Percentiles rank a stretch among this genome's conserved stretches.
phyloP scores from a whole-genome alignment of 2,797 vertebrate genomes.

The Paguma larvata region DNA sequence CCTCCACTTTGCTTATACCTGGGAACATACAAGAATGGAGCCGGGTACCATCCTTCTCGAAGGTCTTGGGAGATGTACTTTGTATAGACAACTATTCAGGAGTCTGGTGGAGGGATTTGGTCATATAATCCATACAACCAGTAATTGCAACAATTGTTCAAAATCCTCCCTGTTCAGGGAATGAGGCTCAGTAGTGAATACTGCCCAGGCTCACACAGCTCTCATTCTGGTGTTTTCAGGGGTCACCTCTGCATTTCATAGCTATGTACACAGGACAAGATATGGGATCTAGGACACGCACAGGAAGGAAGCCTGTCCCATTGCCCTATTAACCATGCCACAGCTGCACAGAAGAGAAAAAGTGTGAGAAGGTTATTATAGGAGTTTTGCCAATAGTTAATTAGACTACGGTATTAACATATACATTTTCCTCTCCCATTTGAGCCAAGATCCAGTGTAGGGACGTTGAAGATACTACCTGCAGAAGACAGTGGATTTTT shows the following conservation, averaged over 20 bases:
- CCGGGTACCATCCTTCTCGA: neutral
- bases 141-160: neutral
- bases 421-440: constrained; percentile 14
- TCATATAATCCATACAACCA: neutral
- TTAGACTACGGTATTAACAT: constrained; percentile 22
- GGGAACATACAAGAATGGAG: neutral
- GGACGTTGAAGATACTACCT: neutral
- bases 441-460: constrained; percentile 28
- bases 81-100: neutral
- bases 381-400: constrained; percentile 5
- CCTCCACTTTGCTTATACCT: neutral
- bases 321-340: neutral
- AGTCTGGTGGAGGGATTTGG: neutral
- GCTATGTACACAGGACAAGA: neutral
- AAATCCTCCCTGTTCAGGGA: neutral
- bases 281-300: neutral
- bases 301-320: neutral
- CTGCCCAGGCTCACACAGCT: neutral
- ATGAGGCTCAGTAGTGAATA: neutral
- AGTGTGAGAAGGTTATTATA: neutral
- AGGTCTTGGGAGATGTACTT: neutral
- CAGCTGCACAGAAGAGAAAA: neutral
- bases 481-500: neutral
- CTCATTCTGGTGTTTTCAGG: neutral
- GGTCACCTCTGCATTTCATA: neutral